phyloP scores from a whole-genome alignment of 2,888 invertebrate genomes.

The Lysandra bellargus region DNA sequence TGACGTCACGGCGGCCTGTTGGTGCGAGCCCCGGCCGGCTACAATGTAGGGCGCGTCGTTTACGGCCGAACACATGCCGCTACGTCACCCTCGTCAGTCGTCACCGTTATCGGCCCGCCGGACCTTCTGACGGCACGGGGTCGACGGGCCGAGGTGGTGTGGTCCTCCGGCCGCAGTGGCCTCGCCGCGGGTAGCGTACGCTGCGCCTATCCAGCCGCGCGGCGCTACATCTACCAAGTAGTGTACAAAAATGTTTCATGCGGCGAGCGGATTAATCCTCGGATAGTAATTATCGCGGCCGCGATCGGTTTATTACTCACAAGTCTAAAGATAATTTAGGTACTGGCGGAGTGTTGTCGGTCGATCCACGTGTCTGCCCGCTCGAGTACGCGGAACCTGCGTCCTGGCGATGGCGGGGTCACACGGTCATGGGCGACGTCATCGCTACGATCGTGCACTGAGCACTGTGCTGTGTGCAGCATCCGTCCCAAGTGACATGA shows the following conservation, averaged over 20 bases:
- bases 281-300: neutral
- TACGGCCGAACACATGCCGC: neutral
- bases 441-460: neutral
- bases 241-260: neutral
- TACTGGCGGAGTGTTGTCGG: neutral
- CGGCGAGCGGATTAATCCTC: neutral
- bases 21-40: neutral
- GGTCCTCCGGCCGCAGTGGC: neutral
- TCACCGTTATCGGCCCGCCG: neutral
- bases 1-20: neutral
- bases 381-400: neutral
- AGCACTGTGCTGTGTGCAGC: neutral
- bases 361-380: constrained; percentile 10
- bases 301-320: neutral
- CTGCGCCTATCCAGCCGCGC: neutral
- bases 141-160: neutral
- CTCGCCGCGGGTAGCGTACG: neutral
- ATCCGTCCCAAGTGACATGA: neutral
- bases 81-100: constrained; percentile 1
- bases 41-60: constrained; percentile 6
- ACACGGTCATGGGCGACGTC: neutral
- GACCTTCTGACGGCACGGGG: neutral
- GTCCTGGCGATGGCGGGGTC: neutral
- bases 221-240: neutral
- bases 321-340: neutral